phyloP scores from a whole-genome alignment of 1,140 invertebrate genomes.

The Listronotus bonariensis region DNA sequence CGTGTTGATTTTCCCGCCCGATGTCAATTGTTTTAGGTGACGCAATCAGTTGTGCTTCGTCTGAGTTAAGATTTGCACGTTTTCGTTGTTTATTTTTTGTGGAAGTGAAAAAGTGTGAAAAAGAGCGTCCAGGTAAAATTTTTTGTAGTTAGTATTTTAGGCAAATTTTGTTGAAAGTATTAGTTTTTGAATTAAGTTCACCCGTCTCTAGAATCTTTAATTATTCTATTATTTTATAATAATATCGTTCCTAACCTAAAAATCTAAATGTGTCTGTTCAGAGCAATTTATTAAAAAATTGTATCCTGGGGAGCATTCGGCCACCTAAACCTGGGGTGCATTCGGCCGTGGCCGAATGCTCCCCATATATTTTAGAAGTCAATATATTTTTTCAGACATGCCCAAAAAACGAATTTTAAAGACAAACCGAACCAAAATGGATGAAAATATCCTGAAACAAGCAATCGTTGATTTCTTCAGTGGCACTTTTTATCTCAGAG shows the following conservation, averaged over 20 bases:
- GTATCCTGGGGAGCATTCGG: not conserved
- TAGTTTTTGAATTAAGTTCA: too few species aligned
- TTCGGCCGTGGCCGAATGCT: not conserved
- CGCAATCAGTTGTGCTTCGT: not conserved
- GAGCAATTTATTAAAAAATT: too few species aligned
- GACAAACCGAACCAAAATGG: not conserved
- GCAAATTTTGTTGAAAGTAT: too few species aligned
- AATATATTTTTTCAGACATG: slow-evolving; percentile 1
- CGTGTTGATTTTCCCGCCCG: not conserved
- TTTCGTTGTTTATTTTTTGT: not conserved
- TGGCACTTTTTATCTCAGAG: not conserved
- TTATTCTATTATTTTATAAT: too few species aligned
- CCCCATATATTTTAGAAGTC: not conserved
- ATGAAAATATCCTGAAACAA: not conserved
- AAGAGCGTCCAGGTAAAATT: not conserved
- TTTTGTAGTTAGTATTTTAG: too few species aligned
- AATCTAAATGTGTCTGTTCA: too few species aligned
- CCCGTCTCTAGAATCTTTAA: too few species aligned
- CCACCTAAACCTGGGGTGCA: not conserved
- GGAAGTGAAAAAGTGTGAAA: not conserved
- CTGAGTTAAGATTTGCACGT: not conserved
- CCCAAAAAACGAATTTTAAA: slow-evolving; percentile 1
- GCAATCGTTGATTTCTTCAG: not conserved
- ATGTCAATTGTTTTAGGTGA: not conserved
- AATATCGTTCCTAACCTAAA: too few species aligned